Evolutionary conservation across 2,888 invertebrate genomes (phyloP).

Genomic region (Phortica magna): DNA sequence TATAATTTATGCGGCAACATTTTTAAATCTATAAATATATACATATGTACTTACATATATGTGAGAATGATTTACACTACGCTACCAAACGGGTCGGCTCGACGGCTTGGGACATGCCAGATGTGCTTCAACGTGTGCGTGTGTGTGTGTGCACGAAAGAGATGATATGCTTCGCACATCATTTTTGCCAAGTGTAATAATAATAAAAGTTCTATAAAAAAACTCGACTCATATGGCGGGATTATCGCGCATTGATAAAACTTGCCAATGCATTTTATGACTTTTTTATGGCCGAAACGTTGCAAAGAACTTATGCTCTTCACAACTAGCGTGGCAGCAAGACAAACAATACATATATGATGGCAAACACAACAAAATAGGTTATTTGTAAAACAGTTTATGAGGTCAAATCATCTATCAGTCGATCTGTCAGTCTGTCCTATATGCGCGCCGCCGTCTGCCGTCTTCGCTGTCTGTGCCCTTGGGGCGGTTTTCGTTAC

Average conservation of each 20-base stretch:
- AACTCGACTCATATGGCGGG: not conserved
- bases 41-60: not conserved
- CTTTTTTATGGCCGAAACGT: conserved; percentile 66
- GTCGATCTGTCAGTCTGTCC: conserved; percentile 34
- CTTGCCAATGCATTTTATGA: conserved; percentile 69
- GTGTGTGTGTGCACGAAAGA: conserved; percentile 15
- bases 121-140: not conserved
- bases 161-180: conserved; percentile 60
- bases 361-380: conserved; percentile 46
- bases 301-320: not conserved
- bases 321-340: conserved; percentile 32
- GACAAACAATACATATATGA: conserved; percentile 39
- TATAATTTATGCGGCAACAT: conserved; percentile 54
- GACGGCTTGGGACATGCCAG: too few relatives aligned
- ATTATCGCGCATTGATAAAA: conserved; percentile 53
- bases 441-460: conserved; percentile 38
- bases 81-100: too few relatives aligned
- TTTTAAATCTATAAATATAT: conserved; percentile 43
- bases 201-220: conserved; percentile 60
- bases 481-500: conserved; percentile 13
- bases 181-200: conserved; percentile 65
- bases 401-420: conserved; percentile 54
- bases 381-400: conserved; percentile 49
- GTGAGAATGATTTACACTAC: too few relatives aligned
- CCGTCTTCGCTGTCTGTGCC: conserved; percentile 9